A percentile compares a stretch with the other conserved stretches of the same genome.
These are phyloP conservation scores for Linurgus olivaceus DNA, from an alignment of 2,797 vertebrate genomes.

Conservation along the genomic window DNA sequence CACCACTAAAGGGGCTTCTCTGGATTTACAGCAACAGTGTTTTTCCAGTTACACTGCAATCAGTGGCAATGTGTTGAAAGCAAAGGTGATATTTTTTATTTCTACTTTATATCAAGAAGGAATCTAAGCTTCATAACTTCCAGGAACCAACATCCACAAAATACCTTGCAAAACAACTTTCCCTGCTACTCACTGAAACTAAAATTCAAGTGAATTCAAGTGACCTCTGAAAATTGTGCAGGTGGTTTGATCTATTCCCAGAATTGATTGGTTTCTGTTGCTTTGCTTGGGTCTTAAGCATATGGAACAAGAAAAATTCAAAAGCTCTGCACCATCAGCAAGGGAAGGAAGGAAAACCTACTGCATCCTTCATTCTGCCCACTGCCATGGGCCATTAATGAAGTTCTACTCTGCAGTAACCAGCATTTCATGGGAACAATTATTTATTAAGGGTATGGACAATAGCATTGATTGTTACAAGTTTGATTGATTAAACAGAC, in stretches of 20 bases:
- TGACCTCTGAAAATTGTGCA: neutral
- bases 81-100: neutral
- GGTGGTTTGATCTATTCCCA: neutral
- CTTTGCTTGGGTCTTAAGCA: neutral
- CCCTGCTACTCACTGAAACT: neutral
- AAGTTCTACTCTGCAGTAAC: neutral
- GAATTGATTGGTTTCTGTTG: neutral
- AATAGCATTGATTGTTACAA: slow-evolving; percentile 61
- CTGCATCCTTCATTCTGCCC: neutral
- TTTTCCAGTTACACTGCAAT: neutral
- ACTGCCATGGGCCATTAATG: neutral
- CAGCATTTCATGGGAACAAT: neutral
- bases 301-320: neutral
- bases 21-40: neutral
- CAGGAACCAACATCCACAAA: neutral
- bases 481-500: slow-evolving; percentile 69
- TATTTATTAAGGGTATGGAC: slow-evolving; percentile 50
- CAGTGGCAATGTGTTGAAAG: neutral
- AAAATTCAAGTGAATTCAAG: neutral
- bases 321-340: neutral
- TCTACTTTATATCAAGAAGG: neutral
- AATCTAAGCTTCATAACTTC: neutral
- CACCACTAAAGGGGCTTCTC: neutral
- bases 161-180: neutral
- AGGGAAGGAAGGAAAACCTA: neutral